A percentile compares a stretch with the other conserved stretches of the same genome.
phyloP scores from a whole-genome alignment of 2,797 vertebrate genomes.

The Xenentodon cancila region DNA sequence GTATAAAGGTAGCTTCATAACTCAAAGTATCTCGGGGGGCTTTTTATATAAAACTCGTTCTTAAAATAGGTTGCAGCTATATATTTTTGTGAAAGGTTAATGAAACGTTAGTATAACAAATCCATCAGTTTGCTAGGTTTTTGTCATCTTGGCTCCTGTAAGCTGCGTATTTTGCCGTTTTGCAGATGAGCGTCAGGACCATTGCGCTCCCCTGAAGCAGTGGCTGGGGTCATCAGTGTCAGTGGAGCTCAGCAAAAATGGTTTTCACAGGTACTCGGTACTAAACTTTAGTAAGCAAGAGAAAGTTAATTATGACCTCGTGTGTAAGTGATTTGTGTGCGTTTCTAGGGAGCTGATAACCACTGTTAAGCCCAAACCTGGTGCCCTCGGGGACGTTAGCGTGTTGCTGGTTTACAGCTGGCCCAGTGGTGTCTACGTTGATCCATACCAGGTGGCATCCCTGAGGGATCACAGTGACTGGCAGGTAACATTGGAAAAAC shows the following conservation, averaged over 20 bases:
- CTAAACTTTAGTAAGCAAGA: not conserved
- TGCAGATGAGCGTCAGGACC: slow-evolving; percentile 64
- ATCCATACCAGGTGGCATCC: slow-evolving; percentile 89
- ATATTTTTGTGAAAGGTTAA: not conserved
- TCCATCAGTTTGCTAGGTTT: too few species aligned
- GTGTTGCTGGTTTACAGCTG: slow-evolving; percentile 81
- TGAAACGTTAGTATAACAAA: too few species aligned
- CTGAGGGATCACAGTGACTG: slow-evolving; percentile 81
- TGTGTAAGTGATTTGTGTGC: not conserved
- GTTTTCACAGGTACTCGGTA: slow-evolving; percentile 89
- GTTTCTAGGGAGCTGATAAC: slow-evolving; percentile 86
- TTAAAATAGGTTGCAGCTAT: not conserved
- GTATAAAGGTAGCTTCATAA: too few species aligned
- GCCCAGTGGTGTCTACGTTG: slow-evolving; percentile 87
- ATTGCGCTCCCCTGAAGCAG: slow-evolving; percentile 66
- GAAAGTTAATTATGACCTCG: not conserved
- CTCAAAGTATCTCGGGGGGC: too few species aligned
- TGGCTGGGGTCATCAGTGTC: slow-evolving; percentile 74
- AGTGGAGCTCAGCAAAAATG: slow-evolving; percentile 84
- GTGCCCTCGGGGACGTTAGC: slow-evolving; percentile 59
- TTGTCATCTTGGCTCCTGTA: too few species aligned
- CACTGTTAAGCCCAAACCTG: slow-evolving; percentile 75
- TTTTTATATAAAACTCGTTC: too few species aligned
- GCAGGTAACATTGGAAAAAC: slow-evolving; percentile 79
- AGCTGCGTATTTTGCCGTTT: not conserved